Conservation (phyloP, 1,140 invertebrate genomes). For the Aethina tumida region DNA sequence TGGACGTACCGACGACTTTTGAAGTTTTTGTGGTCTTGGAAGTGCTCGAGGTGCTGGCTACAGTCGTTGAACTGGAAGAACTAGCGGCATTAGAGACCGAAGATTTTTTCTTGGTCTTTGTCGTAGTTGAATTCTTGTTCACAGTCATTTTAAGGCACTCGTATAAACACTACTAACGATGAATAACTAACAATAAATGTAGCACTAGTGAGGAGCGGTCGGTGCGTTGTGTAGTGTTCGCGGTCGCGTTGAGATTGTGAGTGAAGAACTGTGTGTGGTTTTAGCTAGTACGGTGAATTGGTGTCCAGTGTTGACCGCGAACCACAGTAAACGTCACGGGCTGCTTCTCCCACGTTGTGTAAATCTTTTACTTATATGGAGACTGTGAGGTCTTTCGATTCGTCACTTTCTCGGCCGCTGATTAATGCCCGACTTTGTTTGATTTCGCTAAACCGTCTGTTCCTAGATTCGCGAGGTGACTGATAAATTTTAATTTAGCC, state of each 20-base stretch:
- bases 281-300: conserved; percentile 10
- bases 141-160: conserved; percentile 28
- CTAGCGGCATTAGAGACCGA: conserved; percentile 15
- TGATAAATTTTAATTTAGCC: neutral
- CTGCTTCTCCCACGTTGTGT: conserved; percentile 20
- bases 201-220: conserved; percentile 13
- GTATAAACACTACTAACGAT: conserved; percentile 14
- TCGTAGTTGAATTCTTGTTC: conserved; percentile 25
- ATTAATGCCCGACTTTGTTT: neutral
- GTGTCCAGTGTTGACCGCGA: conserved; percentile 7
- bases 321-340: conserved; percentile 17
- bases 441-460: too few relatives aligned
- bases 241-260: conserved; percentile 26
- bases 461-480: neutral
- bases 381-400: conserved; percentile 19
- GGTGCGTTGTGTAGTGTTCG: conserved; percentile 16
- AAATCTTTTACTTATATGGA: conserved; percentile 31
- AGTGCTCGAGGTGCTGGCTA: conserved; percentile 15
- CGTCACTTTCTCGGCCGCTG: conserved; percentile 11
- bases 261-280: conserved; percentile 16
- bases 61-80: conserved; percentile 10
- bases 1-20: conserved; percentile 15
- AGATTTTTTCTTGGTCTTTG: conserved; percentile 23
- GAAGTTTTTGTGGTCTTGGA: conserved; percentile 13
- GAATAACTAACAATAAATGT: conserved; percentile 16